Conservation (phyloP, 2,888 invertebrate species). For the Sinodicranocentrus sp. region DNA sequence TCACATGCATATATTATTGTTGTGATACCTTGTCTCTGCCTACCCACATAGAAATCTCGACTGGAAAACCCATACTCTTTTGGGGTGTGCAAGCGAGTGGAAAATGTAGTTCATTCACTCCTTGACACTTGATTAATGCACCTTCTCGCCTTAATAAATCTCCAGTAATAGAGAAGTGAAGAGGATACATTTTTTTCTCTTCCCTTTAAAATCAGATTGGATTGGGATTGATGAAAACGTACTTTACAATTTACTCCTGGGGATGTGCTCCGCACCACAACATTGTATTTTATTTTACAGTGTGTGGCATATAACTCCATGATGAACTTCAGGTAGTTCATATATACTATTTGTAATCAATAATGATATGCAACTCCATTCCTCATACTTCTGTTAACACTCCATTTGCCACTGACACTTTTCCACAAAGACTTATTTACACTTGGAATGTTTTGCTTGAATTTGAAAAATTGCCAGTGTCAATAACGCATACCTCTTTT, state of each 20-base stretch:
- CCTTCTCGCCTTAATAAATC: constrained; percentile 62
- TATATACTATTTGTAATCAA: constrained; percentile 19
- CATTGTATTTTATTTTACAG: neutral
- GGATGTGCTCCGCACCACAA: neutral
- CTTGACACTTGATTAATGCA: constrained; percentile 67
- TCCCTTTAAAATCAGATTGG: constrained; percentile 46
- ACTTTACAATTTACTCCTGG: constrained; percentile 1
- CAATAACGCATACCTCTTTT: constrained; percentile 14
- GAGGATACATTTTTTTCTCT: constrained; percentile 29
- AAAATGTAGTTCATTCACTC: constrained; percentile 66
- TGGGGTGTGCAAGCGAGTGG: constrained; percentile 46
- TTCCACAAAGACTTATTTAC: constrained; percentile 49
- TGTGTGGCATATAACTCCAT: constrained; percentile 32
- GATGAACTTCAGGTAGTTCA: constrained; percentile 60
- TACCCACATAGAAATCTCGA: neutral
- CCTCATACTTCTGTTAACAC: constrained; percentile 53
- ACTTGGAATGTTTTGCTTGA: constrained; percentile 46
- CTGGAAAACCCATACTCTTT: neutral
- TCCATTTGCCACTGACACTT: constrained; percentile 62
- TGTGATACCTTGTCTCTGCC: neutral
- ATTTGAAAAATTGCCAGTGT: constrained; percentile 50
- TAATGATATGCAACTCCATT: constrained; percentile 43
- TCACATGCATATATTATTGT: constrained; percentile 14
- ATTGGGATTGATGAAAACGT: constrained; percentile 48
- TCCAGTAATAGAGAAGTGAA: constrained; percentile 61